A percentile compares a stretch with the other conserved stretches of the same genome.
These are phyloP conservation scores for Styela plicata DNA, from an alignment of 23 tunicate genomes.

Conservation along the genomic window DNA sequence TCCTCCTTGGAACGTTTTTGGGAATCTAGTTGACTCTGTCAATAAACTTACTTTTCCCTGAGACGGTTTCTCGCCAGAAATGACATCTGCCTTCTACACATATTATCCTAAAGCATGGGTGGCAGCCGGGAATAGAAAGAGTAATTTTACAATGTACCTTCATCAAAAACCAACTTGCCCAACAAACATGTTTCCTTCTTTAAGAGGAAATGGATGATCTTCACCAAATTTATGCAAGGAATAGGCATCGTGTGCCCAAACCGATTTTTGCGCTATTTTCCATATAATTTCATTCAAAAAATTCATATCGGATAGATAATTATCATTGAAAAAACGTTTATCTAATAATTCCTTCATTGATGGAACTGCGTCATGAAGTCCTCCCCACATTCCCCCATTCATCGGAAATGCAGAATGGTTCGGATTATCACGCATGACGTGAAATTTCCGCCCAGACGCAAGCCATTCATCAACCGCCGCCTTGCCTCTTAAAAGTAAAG, in stretches of 20 bases:
- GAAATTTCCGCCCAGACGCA: conserved; percentile 2
- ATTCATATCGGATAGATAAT: neutral
- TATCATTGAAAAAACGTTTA: neutral
- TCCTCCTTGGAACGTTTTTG: no score
- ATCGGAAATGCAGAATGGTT: neutral
- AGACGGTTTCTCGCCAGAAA: no score
- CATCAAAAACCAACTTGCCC: no score
- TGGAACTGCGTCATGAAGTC: conserved; percentile 3
- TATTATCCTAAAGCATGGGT: no score
- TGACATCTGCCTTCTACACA: no score
- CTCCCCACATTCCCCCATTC: no score
- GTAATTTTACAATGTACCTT: no score
- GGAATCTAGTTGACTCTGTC: no score
- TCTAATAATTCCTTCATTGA: neutral
- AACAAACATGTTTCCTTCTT: no score
- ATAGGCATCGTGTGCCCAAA: conserved; percentile 12
- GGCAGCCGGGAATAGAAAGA: no score
- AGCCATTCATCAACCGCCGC: conserved; percentile 18
- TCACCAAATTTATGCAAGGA: no score
- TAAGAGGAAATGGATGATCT: conserved; percentile 9
- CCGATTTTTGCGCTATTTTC: conserved; percentile 6
- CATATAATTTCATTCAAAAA: neutral
- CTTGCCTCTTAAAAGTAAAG: neutral
- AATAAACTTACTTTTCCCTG: no score
- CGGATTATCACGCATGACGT: conserved; percentile 18